Conservation (phyloP, 2,797 vertebrate genomes). For the Muscicapa striata region DNA sequence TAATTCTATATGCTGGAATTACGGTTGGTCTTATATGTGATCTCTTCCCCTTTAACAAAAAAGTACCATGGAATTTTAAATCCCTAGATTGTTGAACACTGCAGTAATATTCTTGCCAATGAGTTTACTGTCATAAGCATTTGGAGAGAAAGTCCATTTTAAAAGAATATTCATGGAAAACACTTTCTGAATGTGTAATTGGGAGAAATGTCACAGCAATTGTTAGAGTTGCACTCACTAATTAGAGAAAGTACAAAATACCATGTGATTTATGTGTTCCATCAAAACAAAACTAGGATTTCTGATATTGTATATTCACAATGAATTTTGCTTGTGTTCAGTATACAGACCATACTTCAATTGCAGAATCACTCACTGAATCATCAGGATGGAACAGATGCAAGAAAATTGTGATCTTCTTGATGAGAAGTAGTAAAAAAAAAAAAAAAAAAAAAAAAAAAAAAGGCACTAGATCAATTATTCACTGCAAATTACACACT, state of each 20-base stretch:
- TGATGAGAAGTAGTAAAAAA: constrained; percentile 15
- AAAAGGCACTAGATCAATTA: constrained; percentile 30
- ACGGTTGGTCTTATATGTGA: neutral
- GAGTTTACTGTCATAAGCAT: constrained; percentile 22
- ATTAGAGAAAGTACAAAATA: constrained; percentile 58
- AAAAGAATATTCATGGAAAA: constrained; percentile 48
- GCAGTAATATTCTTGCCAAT: constrained; percentile 8
- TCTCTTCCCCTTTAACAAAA: neutral
- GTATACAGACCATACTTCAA: constrained; percentile 5
- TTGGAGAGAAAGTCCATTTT: constrained; percentile 31
- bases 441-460: neutral
- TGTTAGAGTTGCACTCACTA: constrained; percentile 35
- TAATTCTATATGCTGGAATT: neutral
- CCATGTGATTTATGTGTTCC: constrained; percentile 42
- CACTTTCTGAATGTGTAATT: constrained; percentile 43
- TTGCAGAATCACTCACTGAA: constrained; percentile 50
- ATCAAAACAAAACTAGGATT: constrained; percentile 36
- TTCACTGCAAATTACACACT: constrained; percentile 39
- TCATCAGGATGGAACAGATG: constrained; percentile 42
- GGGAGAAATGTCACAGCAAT: constrained; percentile 51
- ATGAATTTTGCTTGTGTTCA: constrained; percentile 36
- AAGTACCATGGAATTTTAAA: neutral
- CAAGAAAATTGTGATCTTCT: constrained; percentile 42
- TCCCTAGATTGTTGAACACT: neutral
- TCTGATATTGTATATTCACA: constrained; percentile 32